Percentiles rank a stretch among this genome's conserved stretches.
Conservation (phyloP, 1,140 invertebrate species). For the Drosophila orena region DNA sequence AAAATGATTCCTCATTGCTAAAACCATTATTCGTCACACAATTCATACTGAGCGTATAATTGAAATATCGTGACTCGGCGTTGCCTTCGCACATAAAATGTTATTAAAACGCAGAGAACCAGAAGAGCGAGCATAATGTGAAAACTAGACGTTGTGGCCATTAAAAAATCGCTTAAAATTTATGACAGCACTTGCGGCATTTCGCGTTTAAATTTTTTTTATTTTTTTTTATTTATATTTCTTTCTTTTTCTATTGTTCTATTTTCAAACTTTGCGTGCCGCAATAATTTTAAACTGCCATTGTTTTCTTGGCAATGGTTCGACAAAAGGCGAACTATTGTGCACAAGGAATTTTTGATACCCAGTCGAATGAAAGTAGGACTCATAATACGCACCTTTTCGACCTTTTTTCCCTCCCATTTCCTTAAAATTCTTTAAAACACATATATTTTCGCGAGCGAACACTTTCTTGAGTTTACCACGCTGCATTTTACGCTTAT, state of each 20-base stretch:
- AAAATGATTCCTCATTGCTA: slow-evolving; percentile 30
- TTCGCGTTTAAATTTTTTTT: slow-evolving; percentile 25
- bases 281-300: slow-evolving; percentile 57
- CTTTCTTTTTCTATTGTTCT: slow-evolving; percentile 7
- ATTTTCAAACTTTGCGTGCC: slow-evolving; percentile 61
- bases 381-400: slow-evolving; percentile 35
- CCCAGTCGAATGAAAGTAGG: slow-evolving; percentile 53
- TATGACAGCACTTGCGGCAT: slow-evolving; percentile 74
- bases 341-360: slow-evolving; percentile 21
- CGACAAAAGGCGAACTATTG: slow-evolving; percentile 50
- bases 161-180: slow-evolving; percentile 80
- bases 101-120: slow-evolving; percentile 57
- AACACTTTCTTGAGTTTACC: no score
- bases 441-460: no score
- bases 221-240: slow-evolving; percentile 37
- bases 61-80: slow-evolving; percentile 77
- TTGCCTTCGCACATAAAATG: slow-evolving; percentile 50
- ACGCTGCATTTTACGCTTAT: not conserved
- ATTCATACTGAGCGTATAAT: slow-evolving; percentile 68
- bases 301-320: slow-evolving; percentile 33
- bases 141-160: slow-evolving; percentile 64
- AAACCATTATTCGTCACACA: slow-evolving; percentile 41
- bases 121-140: slow-evolving; percentile 41
- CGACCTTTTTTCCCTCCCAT: slow-evolving; percentile 15
- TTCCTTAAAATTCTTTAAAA: no score